Evolutionary conservation across 2,113 vertebrate species (phyloP), one percentile per base, ranked within the genome.

Genomic region (Brienomyrus longianalis): DNA sequence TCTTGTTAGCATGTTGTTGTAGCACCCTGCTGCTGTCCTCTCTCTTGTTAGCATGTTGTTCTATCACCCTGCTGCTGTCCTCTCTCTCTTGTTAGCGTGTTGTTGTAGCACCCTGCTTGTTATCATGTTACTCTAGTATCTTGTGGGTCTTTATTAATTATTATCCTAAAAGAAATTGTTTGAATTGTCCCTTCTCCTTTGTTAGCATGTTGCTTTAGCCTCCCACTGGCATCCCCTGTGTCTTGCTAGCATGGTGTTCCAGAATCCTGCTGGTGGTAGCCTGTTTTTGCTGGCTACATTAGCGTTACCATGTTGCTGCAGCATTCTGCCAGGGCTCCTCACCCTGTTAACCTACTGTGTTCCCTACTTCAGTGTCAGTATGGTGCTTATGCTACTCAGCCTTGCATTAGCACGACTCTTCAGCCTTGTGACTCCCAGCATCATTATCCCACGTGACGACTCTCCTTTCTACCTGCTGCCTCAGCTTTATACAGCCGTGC

Each of bases 401-500:
- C 27, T 31, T 10, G n/a, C 11, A 31, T 70, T 5, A 31, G 62
- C 62, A 9, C 45, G 39, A 35, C 39, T 39, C 77, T 83, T 10
- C 39, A 87, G 31, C 7, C 54, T 15, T 66, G 31, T 45, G 1
- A 21, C 52, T 88, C 1, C 17, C 27, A 66, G 27, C 35, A 84
- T 45, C 31, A 54, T 35, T 13, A 11, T 23, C 56, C 43, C 87
- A 9, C 91, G 0, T 91, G 27, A 90, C 83, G 21, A 88, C 85
- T 86, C 5, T 19, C 6, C 19, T 89, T 3, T 83, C 45, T 50
- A 89, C 7, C 50, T 56, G 21, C 27, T 31, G 6, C 47, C 87
- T 19, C 94, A 98, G 97, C 86, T 98, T 98, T 59, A 97, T 97
- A 92, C 97, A 96, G 91, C 97, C 97, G 0, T 98, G 97, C 7